Evolutionary conservation across 2,113 vertebrate species (phyloP), one percentile per base, ranked within the genome.

Genomic region (Indri indri): DNA sequence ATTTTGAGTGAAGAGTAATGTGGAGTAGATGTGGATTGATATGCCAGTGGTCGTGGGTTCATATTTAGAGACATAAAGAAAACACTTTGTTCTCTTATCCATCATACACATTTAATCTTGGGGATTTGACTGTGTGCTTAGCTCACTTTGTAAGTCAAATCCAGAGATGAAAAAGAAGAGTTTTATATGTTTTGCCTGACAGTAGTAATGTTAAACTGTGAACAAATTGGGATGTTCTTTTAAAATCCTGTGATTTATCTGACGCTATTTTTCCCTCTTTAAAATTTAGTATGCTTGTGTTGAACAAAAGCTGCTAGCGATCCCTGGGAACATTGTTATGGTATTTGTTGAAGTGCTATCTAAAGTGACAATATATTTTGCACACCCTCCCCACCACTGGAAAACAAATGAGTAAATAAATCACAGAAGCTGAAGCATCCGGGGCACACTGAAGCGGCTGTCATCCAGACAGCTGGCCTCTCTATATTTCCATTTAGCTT

Each of bases 91-190:
- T 96, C 96, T 97, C 97, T 96, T 98, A 98, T 97, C 98, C 94
- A 96, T 98, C 98, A 98, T 45, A 32, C 87, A 81, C 97, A 83
- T 98, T 99, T 99, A 98, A 98, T 99, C 98, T 97, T 65, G 76
- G 61, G 91, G 94, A 90, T 54, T 95, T 94, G 97, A 92, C 92
- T 97, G 91, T 96, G 97, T 40, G 23, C 94, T 96, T 57, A 95
- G 76, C 96, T 98, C 65, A 40, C 84, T 98, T 98, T 98, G 88
- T 98, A 97, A 98, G 97, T 98, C 97, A 98, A 98, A 99, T 98
- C 92, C 74, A 90, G 96, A 95, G 94, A 98, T 96, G 96, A 98
- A 97, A 98, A 98, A 98, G 93, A 97, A 95, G 85, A 97, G 70
- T 97, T 98, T 98, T 97, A 92, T 98, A 91, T 97, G 86, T 97